Percentiles rank a stretch among this genome's conserved stretches.
Evolutionary conservation across 1,140 invertebrate species (phyloP).

Genomic region (Cherax destructor): DNA sequence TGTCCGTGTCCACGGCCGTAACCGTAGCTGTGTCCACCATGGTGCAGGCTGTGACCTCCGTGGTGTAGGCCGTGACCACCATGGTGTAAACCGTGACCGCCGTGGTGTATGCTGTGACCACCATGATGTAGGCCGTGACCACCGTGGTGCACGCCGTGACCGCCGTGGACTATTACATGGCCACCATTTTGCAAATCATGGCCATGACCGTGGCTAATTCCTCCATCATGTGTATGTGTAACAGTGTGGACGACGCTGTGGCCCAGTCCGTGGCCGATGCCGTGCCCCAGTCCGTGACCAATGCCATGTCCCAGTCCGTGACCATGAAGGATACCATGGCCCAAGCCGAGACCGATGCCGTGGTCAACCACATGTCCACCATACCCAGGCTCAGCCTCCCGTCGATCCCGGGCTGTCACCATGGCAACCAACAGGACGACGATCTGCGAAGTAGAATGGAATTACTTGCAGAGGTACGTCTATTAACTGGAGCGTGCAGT

Average conservation of each 20-base stretch:
- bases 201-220: slow-evolving; percentile 10
- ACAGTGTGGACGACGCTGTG: not conserved
- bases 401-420: slow-evolving; percentile 15
- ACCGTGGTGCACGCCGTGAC: not conserved
- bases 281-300: not conserved
- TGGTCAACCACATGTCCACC: not conserved
- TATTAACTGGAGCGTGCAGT: too few relatives aligned
- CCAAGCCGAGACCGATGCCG: not conserved
- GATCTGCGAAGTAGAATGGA: not conserved
- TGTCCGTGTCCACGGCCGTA: not conserved
- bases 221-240: not conserved
- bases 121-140: not conserved
- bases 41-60: too few relatives aligned
- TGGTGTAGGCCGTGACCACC: too few relatives aligned
- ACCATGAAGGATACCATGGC: not conserved
- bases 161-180: not conserved
- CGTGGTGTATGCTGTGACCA: not conserved
- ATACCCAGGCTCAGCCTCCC: not conserved
- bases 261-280: not conserved
- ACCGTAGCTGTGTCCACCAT: not conserved
- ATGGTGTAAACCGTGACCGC: not conserved
- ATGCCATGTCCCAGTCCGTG: slow-evolving; percentile 5
- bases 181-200: not conserved
- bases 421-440: slow-evolving; percentile 23
- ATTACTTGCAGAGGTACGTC: too few relatives aligned